Evolutionary conservation across 2,797 vertebrate species (phyloP).

Genomic region (Fratercula arctica): DNA sequence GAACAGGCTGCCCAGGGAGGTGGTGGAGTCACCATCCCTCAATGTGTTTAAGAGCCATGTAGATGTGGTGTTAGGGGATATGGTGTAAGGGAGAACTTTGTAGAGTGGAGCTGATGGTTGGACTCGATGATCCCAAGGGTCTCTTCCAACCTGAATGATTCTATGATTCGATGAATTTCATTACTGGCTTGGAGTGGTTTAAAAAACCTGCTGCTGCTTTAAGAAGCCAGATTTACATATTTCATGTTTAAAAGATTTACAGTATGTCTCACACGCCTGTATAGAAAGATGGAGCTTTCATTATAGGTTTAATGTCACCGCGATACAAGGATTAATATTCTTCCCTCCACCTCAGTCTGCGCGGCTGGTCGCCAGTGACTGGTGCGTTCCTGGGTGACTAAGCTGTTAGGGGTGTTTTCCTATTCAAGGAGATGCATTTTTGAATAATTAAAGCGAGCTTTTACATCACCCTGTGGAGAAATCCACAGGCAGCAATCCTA

Average conservation of each 20-base stretch:
- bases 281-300: slow-evolving; percentile 8
- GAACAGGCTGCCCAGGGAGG: no score
- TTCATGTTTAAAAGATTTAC: slow-evolving; percentile 21
- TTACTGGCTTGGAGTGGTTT: neutral
- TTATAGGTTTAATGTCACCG: neutral
- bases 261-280: neutral
- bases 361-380: fast-evolving
- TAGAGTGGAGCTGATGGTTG: no score
- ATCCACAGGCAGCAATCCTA: neutral
- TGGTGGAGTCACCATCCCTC: no score
- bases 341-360: neutral
- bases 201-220: slow-evolving; percentile 7
- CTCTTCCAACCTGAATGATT: no score
- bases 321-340: slow-evolving; percentile 41
- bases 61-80: no score
- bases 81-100: no score
- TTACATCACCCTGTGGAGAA: neutral
- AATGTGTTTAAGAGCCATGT: no score
- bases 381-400: neutral
- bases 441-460: neutral
- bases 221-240: slow-evolving; percentile 19
- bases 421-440: neutral
- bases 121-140: no score
- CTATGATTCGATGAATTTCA: neutral
- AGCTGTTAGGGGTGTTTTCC: neutral